Evolutionary conservation across 2,113 vertebrate genomes (phyloP), one percentile per base, ranked within the genome.

Genomic region (Bos indicus): DNA sequence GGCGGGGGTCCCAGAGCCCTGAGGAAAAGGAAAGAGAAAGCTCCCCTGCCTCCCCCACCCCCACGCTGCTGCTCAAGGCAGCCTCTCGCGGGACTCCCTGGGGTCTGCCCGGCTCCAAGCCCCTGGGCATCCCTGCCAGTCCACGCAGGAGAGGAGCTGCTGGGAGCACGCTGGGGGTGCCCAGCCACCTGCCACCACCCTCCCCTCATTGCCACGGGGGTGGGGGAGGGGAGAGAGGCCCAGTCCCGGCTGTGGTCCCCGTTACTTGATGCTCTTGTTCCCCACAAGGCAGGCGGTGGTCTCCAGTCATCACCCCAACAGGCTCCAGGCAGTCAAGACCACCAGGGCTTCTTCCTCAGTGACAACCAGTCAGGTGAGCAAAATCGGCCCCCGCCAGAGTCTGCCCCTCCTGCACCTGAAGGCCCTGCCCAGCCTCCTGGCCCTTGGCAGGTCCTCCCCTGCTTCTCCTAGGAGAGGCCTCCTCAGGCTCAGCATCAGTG

Each of bases 221-320:
- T 23, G 7, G 23, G 60, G 23, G 87, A 82, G 54, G 71, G 74
- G 59, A 64, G 25, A 74, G 64, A 78, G 71, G 11, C 48, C 85
- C 5, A 5, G n/a, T 56, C 71, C 95, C 78, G 88, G 78, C 78
- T 94, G 48, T 71, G 67, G 52, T 67, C 46, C 60, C 78, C 54
- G 43, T 97, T 91, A 93, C 95, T 86, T 94, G 92, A 96, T 88
- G 86, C 48, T 98, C 98, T 86, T 99, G 97, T 99, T 97, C 95
- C 94, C 97, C 93, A 98, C 98, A 99, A 99, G 99, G 99, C 99
- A 99, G 99, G 99, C 91, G 99, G 99, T 89, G 98, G 99, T 98
- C 99, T 99, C 98, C 99, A 99, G 97, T 89, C 99, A 82, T 99
- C 99, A 9, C 99, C 99, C 93, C 99, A 98, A n/a, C 99, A 99